Percentiles rank a stretch among this genome's conserved stretches.
Evolutionary conservation across 2,113 vertebrate genomes (phyloP).

Genomic region (Rhinogobius similis): DNA sequence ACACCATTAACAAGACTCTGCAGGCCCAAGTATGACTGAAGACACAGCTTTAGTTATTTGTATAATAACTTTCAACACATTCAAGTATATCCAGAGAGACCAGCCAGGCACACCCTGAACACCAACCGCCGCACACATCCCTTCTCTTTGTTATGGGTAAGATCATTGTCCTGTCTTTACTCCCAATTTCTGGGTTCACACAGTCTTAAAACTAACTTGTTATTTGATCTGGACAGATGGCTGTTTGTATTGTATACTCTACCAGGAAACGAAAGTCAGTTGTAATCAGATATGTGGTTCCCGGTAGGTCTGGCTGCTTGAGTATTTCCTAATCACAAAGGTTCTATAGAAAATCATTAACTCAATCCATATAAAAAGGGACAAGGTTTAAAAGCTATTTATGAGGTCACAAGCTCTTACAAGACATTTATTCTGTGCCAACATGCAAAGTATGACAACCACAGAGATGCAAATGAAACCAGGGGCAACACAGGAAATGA

Average conservation of each 20-base stretch:
- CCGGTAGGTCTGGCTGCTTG: slow-evolving; percentile 4
- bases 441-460: slow-evolving; percentile 18
- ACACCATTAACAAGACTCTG: slow-evolving; percentile 28
- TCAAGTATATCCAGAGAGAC: slow-evolving; percentile 54
- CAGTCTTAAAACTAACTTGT: not conserved
- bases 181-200: slow-evolving; percentile 31
- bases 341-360: slow-evolving; percentile 7
- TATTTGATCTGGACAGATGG: slow-evolving; percentile 7
- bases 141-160: slow-evolving; percentile 45
- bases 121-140: slow-evolving; percentile 54
- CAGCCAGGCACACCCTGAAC: slow-evolving; percentile 60
- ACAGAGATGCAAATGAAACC: slow-evolving; percentile 10
- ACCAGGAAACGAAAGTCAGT: slow-evolving; percentile 54
- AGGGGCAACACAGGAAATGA: not conserved
- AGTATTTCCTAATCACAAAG: slow-evolving; percentile 4
- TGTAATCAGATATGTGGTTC: slow-evolving; percentile 29
- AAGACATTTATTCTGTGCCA: slow-evolving; percentile 3
- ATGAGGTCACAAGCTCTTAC: not conserved
- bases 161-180: slow-evolving; percentile 2
- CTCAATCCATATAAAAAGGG: not conserved
- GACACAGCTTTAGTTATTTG: slow-evolving; percentile 34
- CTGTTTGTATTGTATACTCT: slow-evolving; percentile 14
- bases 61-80: slow-evolving; percentile 34
- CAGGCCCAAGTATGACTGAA: slow-evolving; percentile 36
- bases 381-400: not conserved